Base-by-base conservation (phyloP, 2,888 invertebrate species). In the Thyatira batis region DNA sequence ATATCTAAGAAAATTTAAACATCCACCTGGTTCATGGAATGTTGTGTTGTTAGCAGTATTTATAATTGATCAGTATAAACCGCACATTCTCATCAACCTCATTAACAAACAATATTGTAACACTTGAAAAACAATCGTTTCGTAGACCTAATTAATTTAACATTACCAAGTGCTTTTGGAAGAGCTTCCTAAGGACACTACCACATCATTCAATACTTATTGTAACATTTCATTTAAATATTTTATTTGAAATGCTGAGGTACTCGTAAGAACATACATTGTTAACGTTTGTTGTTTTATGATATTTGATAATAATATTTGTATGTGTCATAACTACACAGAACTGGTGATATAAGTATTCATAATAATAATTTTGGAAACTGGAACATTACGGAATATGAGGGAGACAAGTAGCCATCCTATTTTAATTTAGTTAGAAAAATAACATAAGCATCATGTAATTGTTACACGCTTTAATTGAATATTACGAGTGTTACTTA, bases 101-200 rank as follows among this genome's bases (percentile, higher is more conserved):
- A 58, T 69, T 71, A 72, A 73, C 69, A 72, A 76, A 73, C 57
- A 63, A 73, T 73, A 48, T 73, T 69, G 65, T 75, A 78, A 78
- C 71, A 76, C 77, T 79, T 77, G 73, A 72, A 70, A 65, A 69
- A 66, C 56, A 69, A 61, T 62, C 64, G 46, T 69, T 51, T 56
- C 53, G 54, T 45, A 48, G 9, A 48, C 20, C 48, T 48, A 48
- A 48, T 13, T 39, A 1, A 11, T 23, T 27, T 48, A 56, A 56
- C 63, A 74, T 74, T 78, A 85, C 78, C 79, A 76, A 64, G 79
- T 81, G 82, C 81, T 70, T 72, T 71, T 82, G 82, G 80, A 84
- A 86, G 80, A 86, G 74, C 75, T 82, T 82, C 71, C 84, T 85
- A 87, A 76, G 71, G 73, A 82, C 72, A 80, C 86, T 87, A 87